A percentile compares a stretch with the other conserved stretches of the same genome.
Conservation (phyloP, 2,797 vertebrate species). For the Mareca strepera region DNA sequence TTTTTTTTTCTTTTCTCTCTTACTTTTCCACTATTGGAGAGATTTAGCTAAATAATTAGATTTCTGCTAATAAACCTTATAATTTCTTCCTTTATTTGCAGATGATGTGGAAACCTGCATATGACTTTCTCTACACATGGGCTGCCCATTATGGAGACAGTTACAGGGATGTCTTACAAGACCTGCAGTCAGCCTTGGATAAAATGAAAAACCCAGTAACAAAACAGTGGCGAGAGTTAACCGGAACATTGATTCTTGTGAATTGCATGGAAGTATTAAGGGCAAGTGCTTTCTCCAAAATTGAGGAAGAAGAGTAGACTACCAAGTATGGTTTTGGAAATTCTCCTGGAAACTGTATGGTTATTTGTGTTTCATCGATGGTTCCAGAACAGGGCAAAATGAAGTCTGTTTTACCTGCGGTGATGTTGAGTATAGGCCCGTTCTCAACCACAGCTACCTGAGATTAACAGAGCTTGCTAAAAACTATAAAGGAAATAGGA, state of each 20-base stretch:
- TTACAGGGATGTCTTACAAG: constrained; percentile 93
- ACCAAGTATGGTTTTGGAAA: not conserved
- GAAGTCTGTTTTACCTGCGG: not conserved
- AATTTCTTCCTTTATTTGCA: constrained; percentile 50
- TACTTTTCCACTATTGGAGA: not conserved
- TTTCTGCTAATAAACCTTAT: not conserved
- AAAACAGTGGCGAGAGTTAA: constrained; percentile 93
- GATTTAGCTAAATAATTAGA: not conserved
- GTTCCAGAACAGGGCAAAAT: not conserved
- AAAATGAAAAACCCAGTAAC: constrained; percentile 96
- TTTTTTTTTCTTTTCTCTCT: not conserved
- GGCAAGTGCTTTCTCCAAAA: constrained; percentile 81
- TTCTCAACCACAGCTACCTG: not conserved
- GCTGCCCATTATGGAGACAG: constrained; percentile 87
- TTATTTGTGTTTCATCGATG: not conserved
- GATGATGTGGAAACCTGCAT: constrained; percentile 99
- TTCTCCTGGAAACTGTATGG: not conserved
- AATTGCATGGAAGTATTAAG: constrained; percentile 90
- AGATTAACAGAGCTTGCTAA: not conserved
- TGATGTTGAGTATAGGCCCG: not conserved
- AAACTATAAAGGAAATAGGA: not conserved
- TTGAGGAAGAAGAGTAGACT: constrained; percentile 63
- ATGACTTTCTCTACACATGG: constrained; percentile 96
- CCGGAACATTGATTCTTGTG: constrained; percentile 89
- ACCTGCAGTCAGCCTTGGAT: constrained; percentile 91